phyloP scores from a whole-genome alignment of 2,888 invertebrate genomes.

The Polia nebulosa region DNA sequence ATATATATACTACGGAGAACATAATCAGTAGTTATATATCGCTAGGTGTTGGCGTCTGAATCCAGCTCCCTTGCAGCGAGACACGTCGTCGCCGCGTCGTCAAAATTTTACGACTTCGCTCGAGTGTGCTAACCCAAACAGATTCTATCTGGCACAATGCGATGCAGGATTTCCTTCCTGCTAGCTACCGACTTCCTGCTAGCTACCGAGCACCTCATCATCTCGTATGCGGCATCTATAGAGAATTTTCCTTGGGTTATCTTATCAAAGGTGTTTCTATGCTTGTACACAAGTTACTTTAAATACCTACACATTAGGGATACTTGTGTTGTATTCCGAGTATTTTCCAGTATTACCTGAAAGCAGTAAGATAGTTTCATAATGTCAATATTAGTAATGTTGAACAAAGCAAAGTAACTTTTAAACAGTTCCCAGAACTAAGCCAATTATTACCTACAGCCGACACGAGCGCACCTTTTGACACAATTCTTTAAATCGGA shows the following conservation, averaged over 20 bases:
- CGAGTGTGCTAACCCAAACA: constrained; percentile 65
- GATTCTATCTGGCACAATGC: constrained; percentile 61
- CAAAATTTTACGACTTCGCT: constrained; percentile 64
- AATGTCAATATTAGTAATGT: constrained; percentile 1
- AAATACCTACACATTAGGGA: neutral
- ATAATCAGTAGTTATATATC: constrained; percentile 23
- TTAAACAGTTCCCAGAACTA: constrained; percentile 37
- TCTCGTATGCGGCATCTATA: constrained; percentile 25
- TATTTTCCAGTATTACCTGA: neutral
- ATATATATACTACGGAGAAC: constrained; percentile 24
- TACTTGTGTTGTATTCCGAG: neutral
- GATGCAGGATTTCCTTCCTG: constrained; percentile 63
- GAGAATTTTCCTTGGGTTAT: constrained; percentile 20
- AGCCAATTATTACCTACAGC: constrained; percentile 33
- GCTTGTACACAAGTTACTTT: neutral
- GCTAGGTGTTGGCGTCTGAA: constrained; percentile 42
- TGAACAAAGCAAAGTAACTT: constrained; percentile 26
- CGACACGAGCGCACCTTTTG: constrained; percentile 26
- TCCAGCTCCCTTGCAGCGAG: constrained; percentile 50
- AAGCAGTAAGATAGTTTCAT: neutral
- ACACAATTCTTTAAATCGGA: constrained; percentile 38
- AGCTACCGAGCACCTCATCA: constrained; percentile 43
- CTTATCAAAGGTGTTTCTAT: constrained; percentile 8
- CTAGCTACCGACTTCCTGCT: constrained; percentile 54
- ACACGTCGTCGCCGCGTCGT: constrained; percentile 61